A percentile compares a stretch with the other conserved stretches of the same genome.
phyloP scores from a whole-genome alignment of 92 coral and sea anemone genomes.

The Porites divaricata region DNA sequence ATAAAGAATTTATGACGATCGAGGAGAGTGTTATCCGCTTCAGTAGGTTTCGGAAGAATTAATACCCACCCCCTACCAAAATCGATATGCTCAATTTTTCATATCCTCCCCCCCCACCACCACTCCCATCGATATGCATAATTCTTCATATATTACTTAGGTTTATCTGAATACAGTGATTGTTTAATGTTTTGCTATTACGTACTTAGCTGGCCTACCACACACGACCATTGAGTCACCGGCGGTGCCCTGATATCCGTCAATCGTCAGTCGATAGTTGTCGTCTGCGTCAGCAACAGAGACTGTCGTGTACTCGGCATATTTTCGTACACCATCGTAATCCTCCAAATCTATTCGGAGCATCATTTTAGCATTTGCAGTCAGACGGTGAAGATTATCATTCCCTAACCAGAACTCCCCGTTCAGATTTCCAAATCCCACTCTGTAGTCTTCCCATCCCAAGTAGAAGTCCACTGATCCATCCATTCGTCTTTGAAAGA shows the following conservation, averaged over 20 bases:
- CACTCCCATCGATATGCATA: no score
- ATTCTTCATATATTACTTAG: no score
- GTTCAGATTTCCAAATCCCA: constrained; percentile 63
- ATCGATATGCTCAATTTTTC: no score
- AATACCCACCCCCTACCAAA: no score
- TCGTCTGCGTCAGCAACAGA: constrained; percentile 27
- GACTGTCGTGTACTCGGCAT: constrained; percentile 55
- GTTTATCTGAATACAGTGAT: no score
- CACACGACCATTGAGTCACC: constrained; percentile 19
- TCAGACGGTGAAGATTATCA: constrained; percentile 50
- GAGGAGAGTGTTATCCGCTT: no score
- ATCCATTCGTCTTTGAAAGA: no score
- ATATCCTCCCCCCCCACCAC: no score
- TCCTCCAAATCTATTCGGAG: constrained; percentile 60
- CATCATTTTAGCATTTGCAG: constrained; percentile 1
- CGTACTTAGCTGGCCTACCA: not conserved
- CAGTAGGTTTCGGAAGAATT: no score
- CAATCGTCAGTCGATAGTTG: constrained; percentile 32
- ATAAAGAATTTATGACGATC: no score
- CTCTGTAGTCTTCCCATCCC: constrained; percentile 9
- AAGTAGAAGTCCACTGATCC: constrained; percentile 34
- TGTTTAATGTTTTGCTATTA: no score
- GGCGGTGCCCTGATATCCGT: constrained; percentile 50
- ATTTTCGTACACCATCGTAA: constrained; percentile 37
- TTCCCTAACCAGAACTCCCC: constrained; percentile 67